Conservation (phyloP, 2,113 vertebrate genomes). For the Solea solea region DNA sequence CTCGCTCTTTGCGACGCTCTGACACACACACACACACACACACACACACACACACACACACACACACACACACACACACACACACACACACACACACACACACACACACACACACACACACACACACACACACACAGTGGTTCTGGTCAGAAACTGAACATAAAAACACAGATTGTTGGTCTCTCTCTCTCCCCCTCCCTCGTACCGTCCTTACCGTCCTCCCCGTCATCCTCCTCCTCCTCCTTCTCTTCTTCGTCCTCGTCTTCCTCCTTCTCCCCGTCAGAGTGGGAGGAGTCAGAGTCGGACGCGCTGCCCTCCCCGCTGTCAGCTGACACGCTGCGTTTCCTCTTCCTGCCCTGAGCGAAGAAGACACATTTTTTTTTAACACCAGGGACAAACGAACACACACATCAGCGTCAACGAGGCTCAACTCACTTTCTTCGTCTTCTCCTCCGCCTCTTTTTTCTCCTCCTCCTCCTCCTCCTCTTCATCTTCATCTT, state of each 20-base stretch:
- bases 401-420: accelerated
- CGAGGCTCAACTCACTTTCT: slow-evolving; percentile 53
- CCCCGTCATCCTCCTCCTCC: slow-evolving; percentile 57
- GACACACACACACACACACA: slow-evolving; percentile 18
- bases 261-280: slow-evolving; percentile 65
- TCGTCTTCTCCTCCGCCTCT: slow-evolving; percentile 56
- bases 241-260: slow-evolving; percentile 71
- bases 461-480: slow-evolving; percentile 49
- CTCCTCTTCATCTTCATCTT: slow-evolving; percentile 47
- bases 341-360: slow-evolving; percentile 86
- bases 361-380: slow-evolving; percentile 27
- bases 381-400: neutral
- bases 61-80: neutral
- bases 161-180: neutral
- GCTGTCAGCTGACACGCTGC: slow-evolving; percentile 78
- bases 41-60: neutral
- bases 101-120: slow-evolving; percentile 4
- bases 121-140: no score
- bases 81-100: neutral
- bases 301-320: slow-evolving; percentile 79
- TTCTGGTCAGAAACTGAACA: neutral
- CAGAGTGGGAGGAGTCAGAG: slow-evolving; percentile 81
- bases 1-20: slow-evolving; percentile 69
- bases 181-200: no score
- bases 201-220: slow-evolving; percentile 26